Conservation (phyloP, 2,797 vertebrate species). For the Enteromius argenteus region DNA sequence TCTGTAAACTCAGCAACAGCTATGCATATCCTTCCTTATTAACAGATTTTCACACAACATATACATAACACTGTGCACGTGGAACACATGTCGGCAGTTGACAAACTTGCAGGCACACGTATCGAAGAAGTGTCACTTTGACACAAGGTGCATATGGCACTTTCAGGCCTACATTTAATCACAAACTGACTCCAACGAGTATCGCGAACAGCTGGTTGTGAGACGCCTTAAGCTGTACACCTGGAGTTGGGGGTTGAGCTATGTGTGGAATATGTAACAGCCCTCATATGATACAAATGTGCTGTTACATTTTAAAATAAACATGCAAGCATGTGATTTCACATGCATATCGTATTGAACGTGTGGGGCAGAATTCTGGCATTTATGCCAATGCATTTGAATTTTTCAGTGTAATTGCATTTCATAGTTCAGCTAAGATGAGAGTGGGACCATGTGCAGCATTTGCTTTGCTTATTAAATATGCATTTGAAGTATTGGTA, state of each 20-base stretch:
- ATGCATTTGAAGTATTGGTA: conserved; percentile 41
- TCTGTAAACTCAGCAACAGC: neutral
- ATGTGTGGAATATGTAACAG: neutral
- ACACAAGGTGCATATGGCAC: neutral
- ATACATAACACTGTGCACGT: conserved; percentile 9
- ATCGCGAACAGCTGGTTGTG: neutral
- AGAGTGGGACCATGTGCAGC: conserved; percentile 28
- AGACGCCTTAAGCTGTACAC: neutral
- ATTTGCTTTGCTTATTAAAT: conserved; percentile 51
- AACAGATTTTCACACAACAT: conserved; percentile 26
- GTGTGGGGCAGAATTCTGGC: conserved; percentile 27
- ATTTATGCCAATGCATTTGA: neutral
- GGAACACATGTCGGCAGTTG: neutral
- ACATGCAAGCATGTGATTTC: neutral
- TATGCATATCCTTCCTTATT: conserved; percentile 13
- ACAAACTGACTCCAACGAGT: neutral
- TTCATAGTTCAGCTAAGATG: conserved; percentile 38
- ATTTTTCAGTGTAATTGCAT: conserved; percentile 29
- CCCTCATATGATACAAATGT: neutral
- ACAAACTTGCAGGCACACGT: neutral
- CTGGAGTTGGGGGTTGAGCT: neutral
- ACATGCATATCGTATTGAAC: neutral
- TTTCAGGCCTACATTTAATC: neutral
- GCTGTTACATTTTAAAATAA: conserved; percentile 21
- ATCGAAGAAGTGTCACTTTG: neutral